These are phyloP conservation scores for Clamator glandarius DNA, from an alignment of 2,797 vertebrate genomes.

Conservation along the genomic window DNA sequence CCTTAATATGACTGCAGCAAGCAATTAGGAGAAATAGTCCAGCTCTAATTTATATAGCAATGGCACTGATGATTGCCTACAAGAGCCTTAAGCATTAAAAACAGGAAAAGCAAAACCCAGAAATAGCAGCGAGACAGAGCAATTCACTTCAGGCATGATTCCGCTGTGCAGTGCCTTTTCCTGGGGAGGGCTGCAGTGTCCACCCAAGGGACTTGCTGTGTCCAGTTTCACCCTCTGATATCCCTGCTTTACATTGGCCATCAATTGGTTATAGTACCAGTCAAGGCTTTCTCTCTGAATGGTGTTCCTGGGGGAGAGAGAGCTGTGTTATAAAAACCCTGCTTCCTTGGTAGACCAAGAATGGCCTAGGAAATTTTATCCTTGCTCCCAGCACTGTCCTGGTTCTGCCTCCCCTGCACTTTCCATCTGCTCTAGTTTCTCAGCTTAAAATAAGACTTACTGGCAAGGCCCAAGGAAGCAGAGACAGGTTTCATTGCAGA, in stretches of 20 bases:
- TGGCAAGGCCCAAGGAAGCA: not conserved
- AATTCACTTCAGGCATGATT: not conserved
- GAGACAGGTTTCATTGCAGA: fast-evolving
- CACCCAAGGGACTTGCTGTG: not conserved
- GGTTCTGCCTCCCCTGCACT: not conserved
- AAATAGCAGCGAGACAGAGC: not conserved
- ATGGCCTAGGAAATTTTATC: not conserved
- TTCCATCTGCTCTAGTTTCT: not conserved
- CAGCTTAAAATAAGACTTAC: not conserved
- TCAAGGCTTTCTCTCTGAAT: not conserved
- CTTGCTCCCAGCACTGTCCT: not conserved
- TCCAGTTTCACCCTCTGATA: not conserved
- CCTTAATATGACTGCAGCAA: not conserved
- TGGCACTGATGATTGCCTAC: not conserved
- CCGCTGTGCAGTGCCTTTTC: not conserved
- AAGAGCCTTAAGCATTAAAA: not conserved
- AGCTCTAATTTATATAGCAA: not conserved
- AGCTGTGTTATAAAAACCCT: not conserved
- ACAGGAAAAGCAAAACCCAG: not conserved
- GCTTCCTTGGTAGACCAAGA: not conserved
- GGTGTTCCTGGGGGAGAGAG: not conserved
- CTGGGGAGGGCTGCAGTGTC: not conserved
- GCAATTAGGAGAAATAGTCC: not conserved
- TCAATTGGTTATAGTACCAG: not conserved
- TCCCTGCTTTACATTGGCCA: not conserved